Evolutionary conservation across 1,140 invertebrate species (phyloP), one percentile per base, ranked within the genome.

Genomic region (Latrodectus geometricus): DNA sequence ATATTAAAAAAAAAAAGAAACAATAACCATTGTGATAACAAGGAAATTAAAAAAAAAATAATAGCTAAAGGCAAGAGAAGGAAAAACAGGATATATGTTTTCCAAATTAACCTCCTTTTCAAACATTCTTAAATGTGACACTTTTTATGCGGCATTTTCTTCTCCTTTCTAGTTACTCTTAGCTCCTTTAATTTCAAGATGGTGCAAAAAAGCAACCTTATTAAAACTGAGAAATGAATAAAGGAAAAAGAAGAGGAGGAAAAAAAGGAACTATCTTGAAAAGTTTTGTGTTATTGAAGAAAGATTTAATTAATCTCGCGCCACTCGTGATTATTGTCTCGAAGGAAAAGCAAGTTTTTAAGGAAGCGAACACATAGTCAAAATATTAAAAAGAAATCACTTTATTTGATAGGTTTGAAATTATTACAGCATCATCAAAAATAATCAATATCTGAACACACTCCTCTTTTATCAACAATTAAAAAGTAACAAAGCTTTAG

Each of bases 361-460:
- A 61, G 17, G 8, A 61, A 11, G 11, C 8, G 17, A 61, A 61
- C 54, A 61, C 17, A 61, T 8, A 14, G 17, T 61, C 17, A 61
- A 61, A 61, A 4, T 11, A 69, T 65, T 14, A 69, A 69, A 21
- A 69, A 69, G 20, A 69, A n/a, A n/a, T 11, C 68, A 21, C 20
- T 23, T 69, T 21, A 11, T 69, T 11, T 21, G 68, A 69, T 20
- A 69, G 68, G 20, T 14, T 20, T 23, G 20, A 69, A 69, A 69
- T 69, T 11, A 69, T 69, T 69, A n/a, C 20, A 69, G 20, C 68
- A 69, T 9, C 68, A n/a, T 21, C 68, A 69, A 61, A 61, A 61
- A 61, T 61, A 61, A 61, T 61, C 54, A 61, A 61, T 61, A 61
- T 14, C 54, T 35, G 35, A 35, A 35, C 35, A 35, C 54, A 14